Base-by-base conservation (phyloP, 2,888 invertebrate species). In the Spisula subtruncata region DNA sequence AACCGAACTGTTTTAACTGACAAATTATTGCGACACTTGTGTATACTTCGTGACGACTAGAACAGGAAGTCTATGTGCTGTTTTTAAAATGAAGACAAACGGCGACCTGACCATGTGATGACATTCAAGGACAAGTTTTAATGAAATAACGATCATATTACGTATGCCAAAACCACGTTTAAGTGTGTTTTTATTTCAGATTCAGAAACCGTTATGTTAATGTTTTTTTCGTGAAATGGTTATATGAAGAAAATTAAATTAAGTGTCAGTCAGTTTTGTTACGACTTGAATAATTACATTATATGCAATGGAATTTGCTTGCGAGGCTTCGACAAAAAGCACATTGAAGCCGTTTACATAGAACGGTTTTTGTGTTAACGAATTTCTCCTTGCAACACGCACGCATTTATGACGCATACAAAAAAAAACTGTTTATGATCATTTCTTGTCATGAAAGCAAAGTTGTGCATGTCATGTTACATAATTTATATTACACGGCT, bases 1-100 rank as follows among this genome's bases (percentile, higher is more conserved):
- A 6, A 32, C 35, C 14, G 16, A 32, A 71, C 71, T 32, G 71
- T 16, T 75, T 12, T 18, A 32, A 35, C 75, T 75, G 75, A 75
- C 75, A 75, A 16, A 75, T 75, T 75, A 75, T 75, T 32, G 35
- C 75, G 35, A 35, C 75, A 75, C 75, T 75, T 32, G 75, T 75
- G 75, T 75, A 32, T 29, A 75, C 16, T 75, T 75, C 75, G 75
- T 75, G 75, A 75, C 20, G 35, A 0, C 29, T 32, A 16, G 0
- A 35, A 75, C 75, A 32, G 35, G 75, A 75, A 75, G 32, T 32
- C 32, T 2, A 29, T 5, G 18, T 5, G 32, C 18, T 29, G 18
- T 75, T 75, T 75, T 75, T 75, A 6, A 71, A 71, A 71, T 32
- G 29, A 71, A 71, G 71, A 71, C n/a, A 32, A n/a, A 71, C 29